Evolutionary conservation across 2,797 vertebrate species (phyloP).

Genomic region (Sebastiscus albofasciatus): DNA sequence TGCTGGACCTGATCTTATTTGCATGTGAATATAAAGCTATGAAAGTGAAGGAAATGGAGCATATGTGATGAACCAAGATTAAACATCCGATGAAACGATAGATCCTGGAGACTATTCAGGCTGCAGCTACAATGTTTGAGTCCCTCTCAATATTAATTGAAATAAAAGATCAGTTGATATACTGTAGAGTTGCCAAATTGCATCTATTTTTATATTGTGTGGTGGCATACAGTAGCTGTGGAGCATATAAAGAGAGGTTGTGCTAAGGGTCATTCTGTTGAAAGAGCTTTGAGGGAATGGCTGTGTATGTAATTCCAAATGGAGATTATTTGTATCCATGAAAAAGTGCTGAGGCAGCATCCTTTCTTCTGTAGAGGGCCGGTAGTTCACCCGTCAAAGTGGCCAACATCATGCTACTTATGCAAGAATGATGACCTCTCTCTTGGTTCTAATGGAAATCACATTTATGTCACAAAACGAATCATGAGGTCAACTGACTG

Average conservation of each 20-base stretch:
- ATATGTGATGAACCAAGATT: slow-evolving; percentile 43
- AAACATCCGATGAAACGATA: slow-evolving; percentile 53
- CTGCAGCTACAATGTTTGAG: not conserved
- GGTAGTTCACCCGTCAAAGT: not conserved
- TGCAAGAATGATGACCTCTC: not conserved
- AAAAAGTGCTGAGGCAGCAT: not conserved
- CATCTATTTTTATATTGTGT: not conserved
- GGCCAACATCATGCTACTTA: not conserved
- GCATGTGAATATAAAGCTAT: slow-evolving; percentile 69
- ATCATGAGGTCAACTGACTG: not conserved
- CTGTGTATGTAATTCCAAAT: not conserved
- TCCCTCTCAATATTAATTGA: not conserved
- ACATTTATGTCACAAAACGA: not conserved
- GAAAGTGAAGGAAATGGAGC: slow-evolving; percentile 56
- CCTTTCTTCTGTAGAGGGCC: not conserved
- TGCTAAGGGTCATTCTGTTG: not conserved
- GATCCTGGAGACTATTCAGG: slow-evolving; percentile 36
- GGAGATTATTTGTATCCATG: slow-evolving; percentile 1
- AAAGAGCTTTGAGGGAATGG: not conserved
- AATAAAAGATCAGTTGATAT: not conserved
- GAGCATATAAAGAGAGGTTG: not conserved
- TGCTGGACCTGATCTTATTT: slow-evolving; percentile 51
- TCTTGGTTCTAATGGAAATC: not conserved
- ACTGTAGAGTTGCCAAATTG: not conserved
- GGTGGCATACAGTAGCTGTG: not conserved